Conservation (phyloP, 2,113 vertebrate genomes). For the Cariama cristata region DNA sequence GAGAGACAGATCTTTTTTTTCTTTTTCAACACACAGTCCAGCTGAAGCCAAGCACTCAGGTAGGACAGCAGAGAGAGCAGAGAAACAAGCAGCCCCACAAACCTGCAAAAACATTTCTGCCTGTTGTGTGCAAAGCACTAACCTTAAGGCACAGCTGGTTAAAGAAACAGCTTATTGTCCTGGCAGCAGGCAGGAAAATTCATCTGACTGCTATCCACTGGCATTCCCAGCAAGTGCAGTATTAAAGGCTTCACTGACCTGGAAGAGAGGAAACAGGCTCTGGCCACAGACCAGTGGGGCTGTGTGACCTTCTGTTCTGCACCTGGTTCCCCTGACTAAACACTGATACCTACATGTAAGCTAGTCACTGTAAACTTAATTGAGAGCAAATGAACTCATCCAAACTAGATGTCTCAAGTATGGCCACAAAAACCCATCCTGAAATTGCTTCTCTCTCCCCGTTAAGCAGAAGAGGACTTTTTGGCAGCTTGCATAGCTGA, state of each 20-base stretch:
- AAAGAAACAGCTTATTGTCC: not conserved
- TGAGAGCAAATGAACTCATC: not conserved
- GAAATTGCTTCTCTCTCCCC: not conserved
- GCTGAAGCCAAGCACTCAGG: not conserved
- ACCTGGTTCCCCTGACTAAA: not conserved
- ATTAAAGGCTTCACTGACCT: not conserved
- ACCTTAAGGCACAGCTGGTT: not conserved
- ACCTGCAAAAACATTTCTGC: not conserved
- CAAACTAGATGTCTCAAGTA: not conserved
- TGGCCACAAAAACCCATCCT: not conserved
- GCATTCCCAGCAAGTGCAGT: not conserved
- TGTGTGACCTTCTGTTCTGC: not conserved
- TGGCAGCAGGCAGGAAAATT: not conserved
- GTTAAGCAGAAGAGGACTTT: not conserved
- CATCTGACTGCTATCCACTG: not conserved
- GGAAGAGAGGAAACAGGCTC: not conserved
- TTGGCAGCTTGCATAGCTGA: not conserved
- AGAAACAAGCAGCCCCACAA: not conserved
- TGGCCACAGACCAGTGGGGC: not conserved
- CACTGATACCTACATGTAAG: not conserved
- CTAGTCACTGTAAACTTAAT: not conserved
- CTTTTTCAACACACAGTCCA: not conserved
- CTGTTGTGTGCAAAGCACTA: not conserved
- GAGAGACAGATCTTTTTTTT: not conserved
- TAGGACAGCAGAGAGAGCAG: not conserved